Evolutionary conservation across 53 echinoderm and acorn worm genomes (phyloP).

Genomic region (Antedon mediterranea): DNA sequence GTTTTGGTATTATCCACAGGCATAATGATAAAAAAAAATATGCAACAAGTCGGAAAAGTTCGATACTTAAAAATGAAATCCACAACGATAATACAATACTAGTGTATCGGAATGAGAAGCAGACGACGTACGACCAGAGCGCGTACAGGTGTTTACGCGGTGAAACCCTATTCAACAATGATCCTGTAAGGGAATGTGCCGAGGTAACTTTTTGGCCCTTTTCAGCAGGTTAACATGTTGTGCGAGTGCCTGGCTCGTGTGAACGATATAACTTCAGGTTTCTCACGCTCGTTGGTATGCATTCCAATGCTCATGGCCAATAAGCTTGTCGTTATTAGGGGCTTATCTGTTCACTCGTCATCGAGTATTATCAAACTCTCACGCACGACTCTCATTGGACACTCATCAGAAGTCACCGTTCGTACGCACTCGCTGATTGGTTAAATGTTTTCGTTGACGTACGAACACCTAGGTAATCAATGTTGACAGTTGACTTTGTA

Average conservation of each 20-base stretch:
- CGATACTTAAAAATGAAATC: background rate
- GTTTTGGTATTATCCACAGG: constrained; percentile 69
- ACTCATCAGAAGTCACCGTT: constrained; percentile 14
- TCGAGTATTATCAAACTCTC: background rate
- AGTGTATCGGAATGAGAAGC: background rate
- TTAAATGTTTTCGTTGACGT: background rate
- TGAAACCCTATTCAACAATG: background rate
- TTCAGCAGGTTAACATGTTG: background rate
- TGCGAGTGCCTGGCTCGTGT: background rate
- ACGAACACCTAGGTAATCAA: constrained; percentile 27
- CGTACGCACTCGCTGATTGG: constrained; percentile 10
- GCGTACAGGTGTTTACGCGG: background rate
- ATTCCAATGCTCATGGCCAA: background rate
- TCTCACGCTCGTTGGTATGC: background rate
- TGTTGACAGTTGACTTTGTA: constrained; percentile 3
- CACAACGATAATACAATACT: background rate
- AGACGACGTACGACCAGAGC: background rate
- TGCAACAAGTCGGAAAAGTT: background rate
- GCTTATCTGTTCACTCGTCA: background rate
- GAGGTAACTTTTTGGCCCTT: background rate
- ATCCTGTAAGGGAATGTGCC: background rate
- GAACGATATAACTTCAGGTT: background rate
- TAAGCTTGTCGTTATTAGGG: background rate
- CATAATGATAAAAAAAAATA: constrained; percentile 34
- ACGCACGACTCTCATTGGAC: constrained; percentile 17